Evolutionary conservation across 2,888 invertebrate species (phyloP), one percentile per base, ranked within the genome.

Genomic region (Lycophotia porphyrea): DNA sequence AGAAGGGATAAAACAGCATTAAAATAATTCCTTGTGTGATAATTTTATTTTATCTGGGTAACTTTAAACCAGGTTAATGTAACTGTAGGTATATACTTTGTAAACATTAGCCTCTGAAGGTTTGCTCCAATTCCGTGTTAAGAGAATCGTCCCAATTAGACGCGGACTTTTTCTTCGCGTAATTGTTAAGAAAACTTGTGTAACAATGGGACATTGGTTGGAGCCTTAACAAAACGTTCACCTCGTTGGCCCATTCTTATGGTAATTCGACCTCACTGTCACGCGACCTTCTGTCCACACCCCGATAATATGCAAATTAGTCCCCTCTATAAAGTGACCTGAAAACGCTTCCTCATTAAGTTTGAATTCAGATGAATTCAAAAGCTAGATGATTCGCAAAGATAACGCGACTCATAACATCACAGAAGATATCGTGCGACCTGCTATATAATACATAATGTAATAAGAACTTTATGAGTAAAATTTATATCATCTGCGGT

Each of bases 261-360:
- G 95, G 91, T 94, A 96, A 96, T 95, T 92, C 88, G 88, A 90
- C 91, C 91, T 90, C 91, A 92, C 92, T 93, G 95, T 94, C 95
- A 95, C 95, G 95, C 95, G 92, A 94, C 94, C 94, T 94, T 95
- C 95, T 95, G 95, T 94, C 95, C 94, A 93, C 95, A 93, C 93
- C 92, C 94, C 92, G 96, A 96, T 95, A 95, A 95, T 93, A 96
- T 96, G 96, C 94, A 95, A 95, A 95, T 95, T 91, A 91, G 90
- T 84, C 84, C 90, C 91, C 90, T 94, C 93, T 93, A 94, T 93
- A 93, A 93, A 94, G 89, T 94, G 94, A 94, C 95, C 95, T 94
- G 91, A 92, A 95, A 94, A 93, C 92, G 92, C 91, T 94, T 93
- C 93, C 92, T 93, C 93, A 93, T 94, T 94, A 93, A 93, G 89